Conservation (phyloP, 2,797 vertebrate species). For the Cyclopterus lumpus region DNA sequence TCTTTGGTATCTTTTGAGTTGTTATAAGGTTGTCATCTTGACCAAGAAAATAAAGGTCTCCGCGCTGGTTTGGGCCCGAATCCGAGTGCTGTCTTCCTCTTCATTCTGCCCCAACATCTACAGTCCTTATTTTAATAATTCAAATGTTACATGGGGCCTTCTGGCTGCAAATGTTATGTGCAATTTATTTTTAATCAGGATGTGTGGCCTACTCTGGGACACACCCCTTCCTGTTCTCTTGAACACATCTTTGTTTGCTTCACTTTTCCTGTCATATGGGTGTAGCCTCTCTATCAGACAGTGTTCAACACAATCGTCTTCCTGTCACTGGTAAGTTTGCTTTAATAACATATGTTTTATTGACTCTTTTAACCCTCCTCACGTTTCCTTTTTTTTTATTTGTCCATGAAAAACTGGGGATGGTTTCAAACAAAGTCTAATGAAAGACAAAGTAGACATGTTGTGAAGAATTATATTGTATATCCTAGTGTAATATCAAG, state of each 20-base stretch:
- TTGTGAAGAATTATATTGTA: not conserved
- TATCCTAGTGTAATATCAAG: not conserved
- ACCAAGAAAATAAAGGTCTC: too few relatives aligned
- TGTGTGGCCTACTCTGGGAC: too few relatives aligned
- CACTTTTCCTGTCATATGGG: conserved; percentile 37
- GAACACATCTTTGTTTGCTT: not conserved
- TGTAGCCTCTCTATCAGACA: not conserved
- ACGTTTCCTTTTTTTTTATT: not conserved
- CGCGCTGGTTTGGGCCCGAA: too few relatives aligned
- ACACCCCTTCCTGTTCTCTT: not conserved
- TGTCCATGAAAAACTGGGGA: not conserved
- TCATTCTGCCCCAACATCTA: not conserved
- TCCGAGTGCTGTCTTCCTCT: too few relatives aligned
- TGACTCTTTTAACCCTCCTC: not conserved
- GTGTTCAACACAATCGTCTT: conserved; percentile 8
- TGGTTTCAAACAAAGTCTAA: not conserved
- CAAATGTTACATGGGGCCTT: not conserved
- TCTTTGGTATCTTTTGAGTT: too few relatives aligned
- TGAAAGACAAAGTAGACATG: not conserved
- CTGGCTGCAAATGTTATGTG: not conserved
- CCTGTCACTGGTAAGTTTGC: conserved; percentile 38
- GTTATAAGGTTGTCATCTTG: too few relatives aligned
- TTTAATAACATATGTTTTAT: conserved; percentile 4
- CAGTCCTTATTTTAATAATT: not conserved
- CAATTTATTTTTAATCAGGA: not conserved